Conservation (phyloP, 2,113 vertebrate genomes). For the Nothocercus nigrocapillus region DNA sequence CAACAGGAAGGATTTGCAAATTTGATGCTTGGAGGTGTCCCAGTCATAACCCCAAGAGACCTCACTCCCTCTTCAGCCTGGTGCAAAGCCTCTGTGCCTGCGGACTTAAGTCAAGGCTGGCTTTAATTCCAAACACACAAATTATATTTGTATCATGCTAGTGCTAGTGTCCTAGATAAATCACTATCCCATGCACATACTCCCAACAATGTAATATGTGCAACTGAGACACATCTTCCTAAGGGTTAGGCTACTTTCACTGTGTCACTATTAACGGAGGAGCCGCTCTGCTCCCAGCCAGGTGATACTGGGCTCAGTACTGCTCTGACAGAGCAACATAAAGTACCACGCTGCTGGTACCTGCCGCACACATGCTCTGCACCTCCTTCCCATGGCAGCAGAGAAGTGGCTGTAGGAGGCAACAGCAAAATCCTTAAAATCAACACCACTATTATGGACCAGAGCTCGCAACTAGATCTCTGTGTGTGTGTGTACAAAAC, state of each 20-base stretch:
- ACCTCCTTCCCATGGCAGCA: neutral
- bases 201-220: neutral
- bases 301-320: neutral
- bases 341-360: neutral
- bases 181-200: neutral
- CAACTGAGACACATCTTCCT: neutral
- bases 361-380: accelerated
- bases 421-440: neutral
- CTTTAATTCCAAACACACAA: neutral
- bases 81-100: neutral
- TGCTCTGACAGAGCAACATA: accelerated
- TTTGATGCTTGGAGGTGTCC: neutral
- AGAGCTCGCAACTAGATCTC: neutral
- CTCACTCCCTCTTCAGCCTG: accelerated
- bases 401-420: neutral
- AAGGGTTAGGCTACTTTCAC: neutral
- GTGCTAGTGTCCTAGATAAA: neutral
- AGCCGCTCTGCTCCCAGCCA: neutral
- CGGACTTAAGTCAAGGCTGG: accelerated
- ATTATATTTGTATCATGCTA: neutral
- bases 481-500: neutral
- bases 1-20: neutral
- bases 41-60: neutral
- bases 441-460: neutral
- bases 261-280: neutral